Percentiles rank a stretch among this genome's conserved stretches.
These are phyloP conservation scores for Drosophila triauraria DNA, from an alignment of 1,140 invertebrate genomes.

Conservation along the genomic window DNA sequence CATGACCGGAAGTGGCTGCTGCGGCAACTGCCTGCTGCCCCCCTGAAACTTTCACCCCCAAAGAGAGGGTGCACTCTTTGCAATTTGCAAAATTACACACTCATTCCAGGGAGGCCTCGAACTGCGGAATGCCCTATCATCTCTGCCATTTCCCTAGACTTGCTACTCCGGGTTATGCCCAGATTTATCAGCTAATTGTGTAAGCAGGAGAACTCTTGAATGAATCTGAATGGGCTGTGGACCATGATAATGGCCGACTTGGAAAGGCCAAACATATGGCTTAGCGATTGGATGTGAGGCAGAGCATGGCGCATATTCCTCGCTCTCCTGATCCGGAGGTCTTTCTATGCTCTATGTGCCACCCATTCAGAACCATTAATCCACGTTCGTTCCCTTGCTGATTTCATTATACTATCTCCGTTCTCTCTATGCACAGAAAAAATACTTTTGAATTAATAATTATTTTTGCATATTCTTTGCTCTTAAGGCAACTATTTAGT, in stretches of 20 bases:
- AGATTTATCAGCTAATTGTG: constrained; percentile 51
- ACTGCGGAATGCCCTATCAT: constrained; percentile 33
- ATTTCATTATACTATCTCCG: constrained; percentile 9
- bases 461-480: too few relatives aligned
- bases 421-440: constrained; percentile 13
- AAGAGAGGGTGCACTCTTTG: constrained; percentile 41
- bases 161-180: not conserved
- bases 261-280: constrained; percentile 21
- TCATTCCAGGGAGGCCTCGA: not conserved
- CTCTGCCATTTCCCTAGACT: constrained; percentile 1
- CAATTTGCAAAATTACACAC: constrained; percentile 38
- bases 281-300: constrained; percentile 24
- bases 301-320: constrained; percentile 16
- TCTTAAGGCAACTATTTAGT: too few relatives aligned
- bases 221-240: constrained; percentile 20
- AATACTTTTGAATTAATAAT: not conserved
- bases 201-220: constrained; percentile 16
- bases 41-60: constrained; percentile 39
- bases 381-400: constrained; percentile 6
- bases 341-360: constrained; percentile 4
- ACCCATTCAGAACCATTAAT: constrained; percentile 10
- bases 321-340: constrained; percentile 23
- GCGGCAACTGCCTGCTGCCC: constrained; percentile 11
- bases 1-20: constrained; percentile 71
- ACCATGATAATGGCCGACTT: not conserved